Conservation (phyloP, 2,888 invertebrate species). For the Cecidostiba fungosa region DNA sequence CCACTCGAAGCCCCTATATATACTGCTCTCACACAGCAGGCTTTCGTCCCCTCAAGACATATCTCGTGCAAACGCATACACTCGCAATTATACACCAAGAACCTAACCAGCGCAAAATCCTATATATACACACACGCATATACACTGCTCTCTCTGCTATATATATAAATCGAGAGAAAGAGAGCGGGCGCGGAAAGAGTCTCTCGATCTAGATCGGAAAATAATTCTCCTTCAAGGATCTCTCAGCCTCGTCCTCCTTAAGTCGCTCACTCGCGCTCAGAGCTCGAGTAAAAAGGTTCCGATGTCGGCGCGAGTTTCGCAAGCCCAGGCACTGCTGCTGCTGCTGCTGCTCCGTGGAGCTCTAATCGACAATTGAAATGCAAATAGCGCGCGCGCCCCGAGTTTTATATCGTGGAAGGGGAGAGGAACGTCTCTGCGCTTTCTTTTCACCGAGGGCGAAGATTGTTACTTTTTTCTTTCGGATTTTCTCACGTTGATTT, state of each 20-base stretch:
- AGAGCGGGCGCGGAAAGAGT: constrained; percentile 37
- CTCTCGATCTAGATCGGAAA: constrained; percentile 70
- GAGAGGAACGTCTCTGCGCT: not conserved
- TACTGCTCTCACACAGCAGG: too few relatives aligned
- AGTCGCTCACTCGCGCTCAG: constrained; percentile 52
- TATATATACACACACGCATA: not conserved
- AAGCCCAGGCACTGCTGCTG: constrained; percentile 20
- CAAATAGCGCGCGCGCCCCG: constrained; percentile 31
- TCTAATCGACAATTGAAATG: constrained; percentile 59
- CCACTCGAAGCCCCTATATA: not conserved
- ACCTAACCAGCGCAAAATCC: constrained; percentile 5
- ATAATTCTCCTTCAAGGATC: constrained; percentile 75
- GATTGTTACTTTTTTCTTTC: not conserved
- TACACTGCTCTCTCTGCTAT: not conserved
- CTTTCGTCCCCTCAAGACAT: not conserved
- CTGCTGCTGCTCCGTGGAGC: not conserved
- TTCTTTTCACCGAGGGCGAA: not conserved
- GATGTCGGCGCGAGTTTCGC: constrained; percentile 38
- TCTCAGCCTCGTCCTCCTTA: constrained; percentile 70
- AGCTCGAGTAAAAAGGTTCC: constrained; percentile 28
- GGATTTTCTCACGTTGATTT: not conserved
- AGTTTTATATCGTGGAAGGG: not conserved
- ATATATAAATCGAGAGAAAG: constrained; percentile 7
- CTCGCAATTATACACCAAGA: not conserved
- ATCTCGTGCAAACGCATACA: not conserved